A percentile compares a stretch with the other conserved stretches of the same genome.
Evolutionary conservation across 2,888 invertebrate species (phyloP).

Genomic region (Idaea straminata): DNA sequence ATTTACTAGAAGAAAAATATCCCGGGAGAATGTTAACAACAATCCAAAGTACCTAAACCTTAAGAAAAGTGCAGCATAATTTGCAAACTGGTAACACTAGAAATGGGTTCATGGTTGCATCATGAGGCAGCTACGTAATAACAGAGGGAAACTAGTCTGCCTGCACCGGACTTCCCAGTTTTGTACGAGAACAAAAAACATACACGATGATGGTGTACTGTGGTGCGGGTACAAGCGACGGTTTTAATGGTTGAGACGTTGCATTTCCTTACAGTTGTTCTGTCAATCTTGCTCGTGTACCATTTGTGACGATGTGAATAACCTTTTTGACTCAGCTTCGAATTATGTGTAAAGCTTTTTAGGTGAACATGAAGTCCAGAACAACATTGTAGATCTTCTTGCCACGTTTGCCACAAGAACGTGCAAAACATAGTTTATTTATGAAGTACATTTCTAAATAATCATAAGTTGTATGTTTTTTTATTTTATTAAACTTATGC

Average conservation of each 20-base stretch:
- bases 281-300: background rate
- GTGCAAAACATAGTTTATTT: no score
- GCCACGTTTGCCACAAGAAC: no score
- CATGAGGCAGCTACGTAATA: conserved; percentile 24
- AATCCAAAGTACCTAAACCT: background rate
- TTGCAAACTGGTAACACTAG: conserved; percentile 8
- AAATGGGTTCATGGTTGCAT: conserved; percentile 17
- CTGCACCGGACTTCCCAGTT: conserved; percentile 47
- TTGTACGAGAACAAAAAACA: conserved; percentile 32
- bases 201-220: conserved; percentile 8
- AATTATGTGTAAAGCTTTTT: background rate
- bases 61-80: background rate
- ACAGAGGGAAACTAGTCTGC: conserved; percentile 21
- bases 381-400: no score
- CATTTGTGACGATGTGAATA: background rate
- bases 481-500: no score
- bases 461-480: no score
- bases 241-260: background rate
- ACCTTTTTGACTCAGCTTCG: background rate
- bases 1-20: background rate
- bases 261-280: background rate
- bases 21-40: background rate
- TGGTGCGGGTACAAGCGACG: background rate
- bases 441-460: no score
- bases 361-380: background rate